Percentiles rank a stretch among this genome's conserved stretches.
phyloP scores from a whole-genome alignment of 2,113 vertebrate genomes.

The Artemisiospiza belli region DNA sequence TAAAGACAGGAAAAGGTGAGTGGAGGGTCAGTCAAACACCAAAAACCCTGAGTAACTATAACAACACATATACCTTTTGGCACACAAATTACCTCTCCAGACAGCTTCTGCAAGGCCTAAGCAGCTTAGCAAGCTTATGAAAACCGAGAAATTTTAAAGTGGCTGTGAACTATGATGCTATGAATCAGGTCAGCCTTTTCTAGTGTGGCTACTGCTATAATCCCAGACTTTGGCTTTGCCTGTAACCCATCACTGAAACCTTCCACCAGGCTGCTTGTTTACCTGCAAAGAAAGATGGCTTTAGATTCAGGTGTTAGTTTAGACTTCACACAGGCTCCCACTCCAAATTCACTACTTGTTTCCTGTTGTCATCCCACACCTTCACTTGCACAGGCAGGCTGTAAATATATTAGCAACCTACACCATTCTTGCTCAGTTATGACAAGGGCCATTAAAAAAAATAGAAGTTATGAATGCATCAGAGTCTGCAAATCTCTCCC shows the following conservation, averaged over 20 bases:
- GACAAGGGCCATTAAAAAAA: neutral
- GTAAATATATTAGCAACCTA: neutral
- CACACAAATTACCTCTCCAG: neutral
- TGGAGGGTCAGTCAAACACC: neutral
- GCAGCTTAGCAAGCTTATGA: neutral
- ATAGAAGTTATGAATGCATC: neutral
- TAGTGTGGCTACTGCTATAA: neutral
- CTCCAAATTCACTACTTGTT: neutral
- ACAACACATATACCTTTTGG: neutral
- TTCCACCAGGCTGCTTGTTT: neutral
- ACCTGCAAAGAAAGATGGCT: neutral
- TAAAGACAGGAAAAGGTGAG: neutral
- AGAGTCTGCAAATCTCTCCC: constrained; percentile 18
- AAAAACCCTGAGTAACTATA: neutral
- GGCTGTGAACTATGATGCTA: neutral
- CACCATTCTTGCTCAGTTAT: neutral
- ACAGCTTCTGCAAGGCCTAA: neutral
- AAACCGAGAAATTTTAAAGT: neutral
- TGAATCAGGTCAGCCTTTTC: neutral
- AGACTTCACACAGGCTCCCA: neutral
- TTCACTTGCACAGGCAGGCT: neutral
- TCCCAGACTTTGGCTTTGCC: neutral
- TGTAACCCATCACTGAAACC: neutral
- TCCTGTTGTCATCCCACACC: neutral
- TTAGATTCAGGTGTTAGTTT: neutral